Evolutionary conservation across 2,113 vertebrate species (phyloP).

Genomic region (Hymenochirus boettgeri): DNA sequence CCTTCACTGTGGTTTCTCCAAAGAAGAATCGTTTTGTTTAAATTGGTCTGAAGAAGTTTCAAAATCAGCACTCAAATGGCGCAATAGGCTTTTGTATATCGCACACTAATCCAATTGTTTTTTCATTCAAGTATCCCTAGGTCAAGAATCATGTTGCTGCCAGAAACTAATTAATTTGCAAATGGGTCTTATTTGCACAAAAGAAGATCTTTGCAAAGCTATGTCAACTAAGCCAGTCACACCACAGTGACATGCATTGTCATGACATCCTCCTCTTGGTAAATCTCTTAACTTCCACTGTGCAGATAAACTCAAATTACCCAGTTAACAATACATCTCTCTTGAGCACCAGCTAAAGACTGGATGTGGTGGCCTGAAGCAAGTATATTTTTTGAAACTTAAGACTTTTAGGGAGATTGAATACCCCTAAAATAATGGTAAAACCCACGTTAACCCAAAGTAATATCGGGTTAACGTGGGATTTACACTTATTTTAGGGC

Average conservation of each 20-base stretch:
- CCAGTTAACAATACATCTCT: constrained; percentile 64
- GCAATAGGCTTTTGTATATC: constrained; percentile 63
- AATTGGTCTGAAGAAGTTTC: constrained; percentile 63
- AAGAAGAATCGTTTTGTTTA: constrained; percentile 67
- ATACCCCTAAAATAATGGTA: too few relatives aligned
- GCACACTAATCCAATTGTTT: constrained; percentile 78
- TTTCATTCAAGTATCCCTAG: constrained; percentile 73
- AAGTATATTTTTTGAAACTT: too few relatives aligned
- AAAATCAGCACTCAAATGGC: constrained; percentile 62
- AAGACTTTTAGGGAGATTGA: too few relatives aligned
- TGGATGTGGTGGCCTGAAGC: constrained; percentile 50
- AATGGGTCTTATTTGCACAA: constrained; percentile 73
- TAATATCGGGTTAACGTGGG: too few relatives aligned
- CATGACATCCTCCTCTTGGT: constrained; percentile 59
- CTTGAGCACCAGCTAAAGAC: constrained; percentile 52
- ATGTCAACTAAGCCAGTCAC: constrained; percentile 65
- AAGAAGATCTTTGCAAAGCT: constrained; percentile 68
- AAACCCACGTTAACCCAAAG: too few relatives aligned
- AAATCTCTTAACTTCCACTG: constrained; percentile 66
- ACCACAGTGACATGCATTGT: constrained; percentile 67
- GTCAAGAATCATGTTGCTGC: constrained; percentile 74
- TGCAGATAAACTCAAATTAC: constrained; percentile 68
- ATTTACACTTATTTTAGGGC: too few relatives aligned
- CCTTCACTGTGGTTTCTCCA: constrained; percentile 66
- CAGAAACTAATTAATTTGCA: constrained; percentile 82